Percentiles rank a stretch among this genome's conserved stretches.
Conservation (phyloP, 2,888 invertebrate genomes). For the Hydrotaea diabolus region DNA sequence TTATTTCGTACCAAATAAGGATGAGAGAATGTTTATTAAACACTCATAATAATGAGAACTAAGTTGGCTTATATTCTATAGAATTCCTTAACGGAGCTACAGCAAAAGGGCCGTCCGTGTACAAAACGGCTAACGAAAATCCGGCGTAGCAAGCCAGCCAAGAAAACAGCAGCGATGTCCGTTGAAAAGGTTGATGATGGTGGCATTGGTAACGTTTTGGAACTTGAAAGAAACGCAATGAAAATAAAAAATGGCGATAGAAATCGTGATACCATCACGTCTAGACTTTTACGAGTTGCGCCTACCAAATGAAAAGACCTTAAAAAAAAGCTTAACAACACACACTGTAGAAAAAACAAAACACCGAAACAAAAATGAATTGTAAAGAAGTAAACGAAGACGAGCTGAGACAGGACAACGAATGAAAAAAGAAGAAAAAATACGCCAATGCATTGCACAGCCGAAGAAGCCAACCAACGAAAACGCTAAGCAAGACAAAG, state of each 20-base stretch:
- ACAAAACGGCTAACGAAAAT: neutral
- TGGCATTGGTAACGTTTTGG: neutral
- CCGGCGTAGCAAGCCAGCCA: conserved; percentile 15
- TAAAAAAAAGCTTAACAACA: neutral
- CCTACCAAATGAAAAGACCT: conserved; percentile 70
- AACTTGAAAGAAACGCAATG: conserved; percentile 8
- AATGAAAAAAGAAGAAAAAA: neutral
- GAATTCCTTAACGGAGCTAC: conserved; percentile 46
- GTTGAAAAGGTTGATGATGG: neutral
- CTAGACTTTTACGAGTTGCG: conserved; percentile 79
- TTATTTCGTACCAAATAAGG: neutral
- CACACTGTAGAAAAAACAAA: conserved; percentile 52
- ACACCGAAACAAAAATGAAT: conserved; percentile 44
- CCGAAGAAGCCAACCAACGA: neutral
- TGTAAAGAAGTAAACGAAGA: conserved; percentile 26
- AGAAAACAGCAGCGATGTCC: conserved; percentile 10
- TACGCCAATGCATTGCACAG: neutral
- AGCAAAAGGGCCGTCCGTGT: conserved; percentile 57
- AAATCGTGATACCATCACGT: conserved; percentile 79
- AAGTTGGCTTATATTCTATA: conserved; percentile 24
- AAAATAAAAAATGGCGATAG: conserved; percentile 77
- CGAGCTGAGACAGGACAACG: conserved; percentile 1
- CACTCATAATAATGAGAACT: conserved; percentile 19
- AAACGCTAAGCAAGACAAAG: conserved; percentile 18
- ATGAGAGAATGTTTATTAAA: conserved; percentile 32